These are phyloP conservation scores for Morpho deidamia DNA, from an alignment of 2,888 invertebrate genomes.

Conservation along the genomic window DNA sequence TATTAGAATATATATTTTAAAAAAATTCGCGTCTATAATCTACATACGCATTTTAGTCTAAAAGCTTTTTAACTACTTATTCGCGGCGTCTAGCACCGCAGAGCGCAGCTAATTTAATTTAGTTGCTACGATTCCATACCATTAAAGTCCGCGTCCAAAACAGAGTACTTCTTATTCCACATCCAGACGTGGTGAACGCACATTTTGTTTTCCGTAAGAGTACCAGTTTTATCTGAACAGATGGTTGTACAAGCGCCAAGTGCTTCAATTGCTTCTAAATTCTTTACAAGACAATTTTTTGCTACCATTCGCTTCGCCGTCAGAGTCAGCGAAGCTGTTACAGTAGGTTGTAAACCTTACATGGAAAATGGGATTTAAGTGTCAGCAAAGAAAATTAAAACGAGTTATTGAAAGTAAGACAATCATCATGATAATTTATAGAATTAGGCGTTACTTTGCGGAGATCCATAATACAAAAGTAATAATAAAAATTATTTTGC, in stretches of 20 bases:
- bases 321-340: conserved; percentile 97
- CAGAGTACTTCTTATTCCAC: conserved; percentile 91
- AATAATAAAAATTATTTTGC: too few species aligned
- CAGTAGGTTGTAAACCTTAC: conserved; percentile 93
- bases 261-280: conserved; percentile 98
- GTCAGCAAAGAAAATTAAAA: not conserved
- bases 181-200: conserved; percentile 99
- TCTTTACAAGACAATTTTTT: conserved; percentile 98
- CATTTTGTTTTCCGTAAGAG: conserved; percentile 98
- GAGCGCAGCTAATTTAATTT: too few species aligned
- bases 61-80: too few species aligned
- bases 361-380: too few species aligned
- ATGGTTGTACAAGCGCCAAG: conserved; percentile 98
- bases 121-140: conserved; percentile 27
- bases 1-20: too few species aligned
- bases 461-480: too few species aligned
- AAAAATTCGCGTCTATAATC: too few species aligned
- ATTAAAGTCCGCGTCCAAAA: conserved; percentile 81
- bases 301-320: conserved; percentile 99
- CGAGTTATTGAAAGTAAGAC: too few species aligned
- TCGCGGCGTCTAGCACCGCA: too few species aligned
- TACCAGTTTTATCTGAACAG: conserved; percentile 99
- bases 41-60: too few species aligned
- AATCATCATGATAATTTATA: too few species aligned
- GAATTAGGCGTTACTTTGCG: too few species aligned